Evolutionary conservation across 2,888 invertebrate genomes (phyloP), one percentile per base, ranked within the genome.

Genomic region (Antheraea yamamai): DNA sequence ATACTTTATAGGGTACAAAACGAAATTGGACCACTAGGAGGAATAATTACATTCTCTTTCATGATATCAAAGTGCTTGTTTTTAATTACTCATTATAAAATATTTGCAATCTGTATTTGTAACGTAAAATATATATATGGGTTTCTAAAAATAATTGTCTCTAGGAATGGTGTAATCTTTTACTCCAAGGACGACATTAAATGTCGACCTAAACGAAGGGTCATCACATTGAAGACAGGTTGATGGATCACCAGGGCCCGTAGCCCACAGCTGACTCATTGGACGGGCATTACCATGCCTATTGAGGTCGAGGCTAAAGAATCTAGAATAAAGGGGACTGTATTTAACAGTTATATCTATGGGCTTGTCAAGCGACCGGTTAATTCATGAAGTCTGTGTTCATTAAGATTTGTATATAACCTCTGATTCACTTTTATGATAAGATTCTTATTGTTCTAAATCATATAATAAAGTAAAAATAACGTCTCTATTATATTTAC

Each of bases 251-350:
- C 81, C 78, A 73, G 80, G 75, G 77, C 74, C 74, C 76, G 76
- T 55, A 73, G 78, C 61, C 79, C 77, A 73, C 79, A 81, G 87
- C 88, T 85, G 87, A 87, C 84, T 88, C 88, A 88, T 85, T 81
- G 81, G 74, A 76, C 75, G 79, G 79, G 82, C 81, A 84, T 86
- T 86, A 84, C 81, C 79, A 83, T 84, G 39, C 18, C 71, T 73
- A 68, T 75, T 75, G 35, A 73, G 75, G 75, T 75, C 75, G 73
- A 73, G 73, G 73, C 68, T 64, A 75, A 52, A 26, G 51, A 75
- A 73, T 73, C 73, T 39, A 55, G 52, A 75, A 75, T 72, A 75
- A 75, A 75, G 66, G 75, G 52, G 64, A 72, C 66, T 30, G 52
- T 55, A 30, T 70, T 68, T 70, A n/a, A 73, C 35, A 35, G 39